phyloP scores from a whole-genome alignment of 2,113 vertebrate genomes.

The Hydrochoerus hydrochaeris region DNA sequence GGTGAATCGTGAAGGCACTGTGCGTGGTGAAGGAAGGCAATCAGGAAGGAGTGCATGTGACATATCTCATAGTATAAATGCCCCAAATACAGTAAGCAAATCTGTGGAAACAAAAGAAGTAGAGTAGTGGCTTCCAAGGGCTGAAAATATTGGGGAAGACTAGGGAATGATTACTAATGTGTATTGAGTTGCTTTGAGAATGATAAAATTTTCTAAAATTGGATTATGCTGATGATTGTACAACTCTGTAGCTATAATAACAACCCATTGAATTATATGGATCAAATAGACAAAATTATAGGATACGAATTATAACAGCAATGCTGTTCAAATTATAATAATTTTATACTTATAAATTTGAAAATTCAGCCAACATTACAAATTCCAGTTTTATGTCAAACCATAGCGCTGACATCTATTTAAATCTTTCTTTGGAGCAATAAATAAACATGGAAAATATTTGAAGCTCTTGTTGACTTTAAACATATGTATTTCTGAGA shows the following conservation, averaged over 20 bases:
- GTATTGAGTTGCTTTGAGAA: neutral
- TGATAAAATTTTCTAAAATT: neutral
- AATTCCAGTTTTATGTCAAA: neutral
- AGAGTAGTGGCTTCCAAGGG: neutral
- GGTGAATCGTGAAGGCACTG: neutral
- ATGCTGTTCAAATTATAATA: neutral
- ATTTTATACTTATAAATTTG: neutral
- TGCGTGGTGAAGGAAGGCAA: neutral
- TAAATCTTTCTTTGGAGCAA: slow-evolving; percentile 6
- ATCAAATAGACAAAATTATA: neutral
- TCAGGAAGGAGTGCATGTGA: neutral
- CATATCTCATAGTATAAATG: neutral
- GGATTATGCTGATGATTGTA: neutral
- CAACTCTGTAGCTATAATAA: neutral
- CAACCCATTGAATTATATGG: neutral
- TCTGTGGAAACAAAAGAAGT: neutral
- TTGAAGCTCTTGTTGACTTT: neutral
- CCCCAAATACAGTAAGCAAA: neutral
- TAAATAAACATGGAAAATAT: neutral
- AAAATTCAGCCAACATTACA: neutral
- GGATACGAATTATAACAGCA: neutral
- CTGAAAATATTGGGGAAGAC: neutral
- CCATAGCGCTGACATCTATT: neutral
- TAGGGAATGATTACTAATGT: neutral
- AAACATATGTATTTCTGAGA: neutral